Evolutionary conservation across 1,140 invertebrate species (phyloP).

Genomic region (Penaeus japonicus): DNA sequence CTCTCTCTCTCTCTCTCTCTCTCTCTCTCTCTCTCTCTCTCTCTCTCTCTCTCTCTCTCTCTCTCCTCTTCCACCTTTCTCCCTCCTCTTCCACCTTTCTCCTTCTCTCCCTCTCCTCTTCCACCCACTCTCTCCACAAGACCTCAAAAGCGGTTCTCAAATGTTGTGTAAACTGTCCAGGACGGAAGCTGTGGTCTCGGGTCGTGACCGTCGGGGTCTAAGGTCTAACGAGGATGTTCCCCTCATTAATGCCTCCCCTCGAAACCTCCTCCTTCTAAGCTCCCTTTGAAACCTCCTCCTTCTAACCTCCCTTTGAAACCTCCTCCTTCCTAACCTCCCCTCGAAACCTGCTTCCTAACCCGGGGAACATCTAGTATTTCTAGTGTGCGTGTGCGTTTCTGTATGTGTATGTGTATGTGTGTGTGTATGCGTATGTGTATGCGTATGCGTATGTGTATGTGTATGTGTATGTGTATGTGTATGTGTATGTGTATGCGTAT

Average conservation of each 20-base stretch:
- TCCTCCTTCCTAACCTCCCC: neutral
- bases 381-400: too few species aligned
- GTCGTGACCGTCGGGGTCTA: conserved; percentile 1
- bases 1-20: neutral
- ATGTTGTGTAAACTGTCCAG: neutral
- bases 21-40: neutral
- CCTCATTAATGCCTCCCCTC: conserved; percentile 33
- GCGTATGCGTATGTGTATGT: too few species aligned
- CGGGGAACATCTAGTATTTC: too few species aligned
- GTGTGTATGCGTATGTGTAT: too few species aligned
- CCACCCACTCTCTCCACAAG: neutral
- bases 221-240: conserved; percentile 37
- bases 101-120: neutral
- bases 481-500: too few species aligned
- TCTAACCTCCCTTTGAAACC: neutral
- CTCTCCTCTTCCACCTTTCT: neutral
- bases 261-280: neutral
- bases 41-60: neutral
- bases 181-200: conserved; percentile 36
- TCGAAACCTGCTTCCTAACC: too few species aligned
- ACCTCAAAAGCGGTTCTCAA: too few species aligned
- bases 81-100: neutral
- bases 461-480: too few species aligned
- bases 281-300: neutral
- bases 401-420: too few species aligned